phyloP scores from a whole-genome alignment of 2,888 invertebrate genomes.

The Stenichneumon culpator region DNA sequence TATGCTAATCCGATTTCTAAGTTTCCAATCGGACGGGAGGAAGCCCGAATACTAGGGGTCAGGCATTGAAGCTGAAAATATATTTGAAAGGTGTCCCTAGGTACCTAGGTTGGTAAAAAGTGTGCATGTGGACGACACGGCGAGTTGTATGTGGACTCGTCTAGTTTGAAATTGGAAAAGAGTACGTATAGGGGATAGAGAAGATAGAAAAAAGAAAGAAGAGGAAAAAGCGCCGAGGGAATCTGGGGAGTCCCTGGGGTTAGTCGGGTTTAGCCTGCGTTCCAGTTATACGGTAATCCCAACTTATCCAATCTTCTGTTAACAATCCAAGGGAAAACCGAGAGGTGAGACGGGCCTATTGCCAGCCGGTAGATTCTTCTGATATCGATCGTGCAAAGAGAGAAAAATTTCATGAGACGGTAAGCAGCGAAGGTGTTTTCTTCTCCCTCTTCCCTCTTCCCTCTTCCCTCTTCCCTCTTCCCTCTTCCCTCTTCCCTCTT shows the following conservation, averaged over 20 bases:
- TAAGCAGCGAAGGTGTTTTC: constrained; percentile 37
- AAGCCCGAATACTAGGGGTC: constrained; percentile 29
- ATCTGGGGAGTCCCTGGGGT: constrained; percentile 50
- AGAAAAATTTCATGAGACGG: constrained; percentile 42
- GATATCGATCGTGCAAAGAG: constrained; percentile 52
- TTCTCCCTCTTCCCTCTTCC: constrained; percentile 5
- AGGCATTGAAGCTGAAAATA: constrained; percentile 61
- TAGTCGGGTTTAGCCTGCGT: constrained; percentile 52
- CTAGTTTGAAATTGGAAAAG: constrained; percentile 58
- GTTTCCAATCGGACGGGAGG: constrained; percentile 24
- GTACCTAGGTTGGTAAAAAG: constrained; percentile 37
- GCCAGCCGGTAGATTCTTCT: constrained; percentile 41
- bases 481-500: background rate
- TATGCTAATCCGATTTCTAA: constrained; percentile 57
- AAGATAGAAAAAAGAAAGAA: constrained; percentile 27
- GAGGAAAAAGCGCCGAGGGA: constrained; percentile 20
- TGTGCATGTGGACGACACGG: constrained; percentile 67
- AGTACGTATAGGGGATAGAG: constrained; percentile 18
- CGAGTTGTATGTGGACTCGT: constrained; percentile 59
- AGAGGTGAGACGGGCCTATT: constrained; percentile 9
- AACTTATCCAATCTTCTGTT: constrained; percentile 68
- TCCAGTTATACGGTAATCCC: constrained; percentile 63
- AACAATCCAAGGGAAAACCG: constrained; percentile 53
- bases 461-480: constrained; percentile 2
- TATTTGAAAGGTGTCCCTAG: constrained; percentile 57